Base-by-base conservation (phyloP, 2,888 invertebrate species). In the Crossocerus cetratus region DNA sequence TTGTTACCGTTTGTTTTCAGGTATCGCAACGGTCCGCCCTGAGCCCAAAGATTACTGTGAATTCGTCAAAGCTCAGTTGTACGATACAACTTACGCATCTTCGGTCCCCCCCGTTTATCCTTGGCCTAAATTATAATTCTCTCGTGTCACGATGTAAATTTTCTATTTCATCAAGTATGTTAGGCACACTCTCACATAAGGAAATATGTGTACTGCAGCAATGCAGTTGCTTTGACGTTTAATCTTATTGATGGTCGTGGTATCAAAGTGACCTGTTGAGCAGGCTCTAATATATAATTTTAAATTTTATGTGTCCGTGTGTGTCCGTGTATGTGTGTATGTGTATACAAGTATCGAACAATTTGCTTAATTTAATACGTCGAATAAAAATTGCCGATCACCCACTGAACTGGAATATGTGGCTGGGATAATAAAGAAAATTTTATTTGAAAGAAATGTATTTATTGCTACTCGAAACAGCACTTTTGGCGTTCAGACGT, bases 11-110 rank as follows among this genome's bases (percentile, higher is more conserved):
- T 44, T 14, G 49, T 11, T 22, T 65, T 4, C 21, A 96, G 96
- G 93, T 57, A 92, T 95, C 81, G 97, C 96, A 55, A 94, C 95
- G n/a, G 93, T 96, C 11, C 92, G 91, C 84, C 97, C 97, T 2
- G 93, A 96, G 89, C 97, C 97, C 0, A 86, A 92, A 65, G 93
- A 96, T 90, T 93, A 93, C 86, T 92, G 93, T 84, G 92, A 92
- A 75, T 97, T 95, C 88, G 93, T 97, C 83, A 94, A 94, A 87
- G 94, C 95, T 42, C 96, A 96, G 91, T 94, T 96, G 92, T 97
- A 96, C 91, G 94, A 96, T 88, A 93, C 94, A 74, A 91, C 91
- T 59, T 97, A 96, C 90, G 85, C 91, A 73, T 89, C 94, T 62
- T 94, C 96, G 42, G 84, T 96, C 84, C 96, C 96, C 68, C 91